Evolutionary conservation across 2,888 invertebrate species (phyloP).

Genomic region (Caenorhabditis sp.): DNA sequence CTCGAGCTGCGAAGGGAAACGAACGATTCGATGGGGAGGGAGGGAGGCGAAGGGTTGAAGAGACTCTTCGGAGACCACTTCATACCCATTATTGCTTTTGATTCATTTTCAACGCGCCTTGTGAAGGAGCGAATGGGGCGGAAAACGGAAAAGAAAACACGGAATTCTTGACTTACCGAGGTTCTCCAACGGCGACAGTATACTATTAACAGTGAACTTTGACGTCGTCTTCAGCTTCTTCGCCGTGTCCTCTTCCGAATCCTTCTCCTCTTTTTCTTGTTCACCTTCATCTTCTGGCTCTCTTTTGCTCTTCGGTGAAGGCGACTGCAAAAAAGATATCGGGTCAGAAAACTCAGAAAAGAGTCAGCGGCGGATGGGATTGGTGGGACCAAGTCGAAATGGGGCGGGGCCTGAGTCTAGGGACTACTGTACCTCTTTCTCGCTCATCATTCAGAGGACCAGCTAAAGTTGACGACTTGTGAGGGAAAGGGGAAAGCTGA

Average conservation of each 20-base stretch:
- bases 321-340: constrained; percentile 11
- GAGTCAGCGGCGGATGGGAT: neutral
- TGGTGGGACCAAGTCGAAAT: constrained; percentile 15
- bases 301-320: constrained; percentile 22
- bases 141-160: neutral
- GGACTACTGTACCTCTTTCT: constrained; percentile 50
- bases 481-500: no score
- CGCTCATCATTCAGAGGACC: constrained; percentile 18
- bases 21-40: constrained; percentile 1
- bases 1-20: constrained; percentile 56
- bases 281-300: constrained; percentile 3
- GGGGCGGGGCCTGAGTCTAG: neutral
- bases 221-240: constrained; percentile 18
- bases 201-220: constrained; percentile 57
- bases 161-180: constrained; percentile 40
- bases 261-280: constrained; percentile 28
- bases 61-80: constrained; percentile 43
- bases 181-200: constrained; percentile 59
- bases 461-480: no score
- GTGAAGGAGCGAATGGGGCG: no score
- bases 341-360: neutral
- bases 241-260: constrained; percentile 20
- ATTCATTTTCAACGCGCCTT: no score
- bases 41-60: constrained; percentile 25
- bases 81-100: constrained; percentile 50